These are phyloP conservation scores for Drosophila ustulata DNA, from an alignment of 2,888 invertebrate genomes.

Conservation along the genomic window DNA sequence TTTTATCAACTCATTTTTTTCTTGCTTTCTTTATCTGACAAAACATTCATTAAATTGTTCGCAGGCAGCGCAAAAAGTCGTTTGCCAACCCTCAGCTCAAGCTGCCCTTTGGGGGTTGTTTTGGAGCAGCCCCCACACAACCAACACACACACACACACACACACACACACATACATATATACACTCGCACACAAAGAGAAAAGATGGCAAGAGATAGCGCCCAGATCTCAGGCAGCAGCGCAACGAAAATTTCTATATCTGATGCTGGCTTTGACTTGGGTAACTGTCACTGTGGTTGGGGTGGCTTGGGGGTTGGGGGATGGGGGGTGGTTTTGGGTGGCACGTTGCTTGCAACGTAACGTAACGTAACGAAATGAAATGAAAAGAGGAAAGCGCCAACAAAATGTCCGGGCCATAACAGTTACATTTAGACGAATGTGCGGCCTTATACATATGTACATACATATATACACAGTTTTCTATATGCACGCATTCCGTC, in stretches of 20 bases:
- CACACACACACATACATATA: slow-evolving; percentile 13
- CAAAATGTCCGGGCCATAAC: slow-evolving; percentile 69
- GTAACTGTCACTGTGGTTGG: slow-evolving; percentile 41
- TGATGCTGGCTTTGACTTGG: slow-evolving; percentile 71
- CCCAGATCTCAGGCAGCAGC: slow-evolving; percentile 65
- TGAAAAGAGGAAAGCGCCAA: slow-evolving; percentile 37
- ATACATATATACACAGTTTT: slow-evolving; percentile 10
- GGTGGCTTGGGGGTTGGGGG: background rate
- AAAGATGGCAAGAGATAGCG: slow-evolving; percentile 77
- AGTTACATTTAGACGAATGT: slow-evolving; percentile 65
- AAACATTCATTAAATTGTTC: slow-evolving; percentile 80
- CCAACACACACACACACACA: slow-evolving; percentile 20
- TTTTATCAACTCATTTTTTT: slow-evolving; percentile 63
- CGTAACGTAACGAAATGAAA: slow-evolving; percentile 32
- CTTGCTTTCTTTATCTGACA: slow-evolving; percentile 68
- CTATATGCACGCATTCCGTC: slow-evolving; percentile 1
- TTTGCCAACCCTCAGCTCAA: slow-evolving; percentile 59
- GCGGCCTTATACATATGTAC: slow-evolving; percentile 5
- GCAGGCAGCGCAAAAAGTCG: slow-evolving; percentile 55
- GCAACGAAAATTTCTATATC: slow-evolving; percentile 77
- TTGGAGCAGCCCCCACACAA: slow-evolving; percentile 60
- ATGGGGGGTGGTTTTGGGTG: slow-evolving; percentile 22
- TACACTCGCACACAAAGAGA: slow-evolving; percentile 45
- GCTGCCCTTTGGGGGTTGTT: slow-evolving; percentile 74
- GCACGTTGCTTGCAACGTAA: background rate